Base-by-base conservation (phyloP, 2,113 vertebrate genomes). In the Anarhynchus alexandrinus region DNA sequence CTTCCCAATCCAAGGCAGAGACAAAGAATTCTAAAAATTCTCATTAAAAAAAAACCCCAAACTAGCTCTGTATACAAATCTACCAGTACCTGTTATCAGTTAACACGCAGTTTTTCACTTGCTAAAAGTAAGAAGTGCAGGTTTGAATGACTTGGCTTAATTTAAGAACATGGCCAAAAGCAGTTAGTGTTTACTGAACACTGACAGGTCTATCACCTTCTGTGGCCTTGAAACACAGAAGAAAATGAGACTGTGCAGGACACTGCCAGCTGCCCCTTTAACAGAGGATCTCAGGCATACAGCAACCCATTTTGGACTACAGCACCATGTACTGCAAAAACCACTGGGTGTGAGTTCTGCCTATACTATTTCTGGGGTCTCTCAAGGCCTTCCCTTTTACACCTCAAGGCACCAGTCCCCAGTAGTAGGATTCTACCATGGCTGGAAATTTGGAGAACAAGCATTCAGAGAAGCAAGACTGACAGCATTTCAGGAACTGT, bases 181-280 rank as follows among this genome's bases (percentile, higher is more conserved):
- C 49, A 23, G 29, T 21, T 36, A 42, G 1, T 66, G 15, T 59
- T 67, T 51, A 15, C n/a, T 40, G 49, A 72, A 36, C 23, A 8
- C 15, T 45, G 21, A 16, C 43, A 42, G 10, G 11, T 72, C 20
- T 38, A 1, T 84, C 51, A 29, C 47, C 6, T 77, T 67, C 70
- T 43, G 9, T 61, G 49, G 3, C 8, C 15, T 67, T 55, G 57
- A 76, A 67, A 66, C 4, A 32, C 21, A n/a, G 45, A 22, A 8
- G 8, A 55, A 79, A 82, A 62, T 0, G 0, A 74, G 18, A 27
- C 5, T 6, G 12, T 54, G 10, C 14, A 73, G 10, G 30, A 32
- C 4, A 2, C 29, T 42, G 10, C 16, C 34, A 42, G 32, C 42
- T 66, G 19, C 55, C 34, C 22, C 38, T 73, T 59, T 70, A 34